Conservation (phyloP, 2,113 vertebrate genomes). For the Callocephalon fimbriatum region DNA sequence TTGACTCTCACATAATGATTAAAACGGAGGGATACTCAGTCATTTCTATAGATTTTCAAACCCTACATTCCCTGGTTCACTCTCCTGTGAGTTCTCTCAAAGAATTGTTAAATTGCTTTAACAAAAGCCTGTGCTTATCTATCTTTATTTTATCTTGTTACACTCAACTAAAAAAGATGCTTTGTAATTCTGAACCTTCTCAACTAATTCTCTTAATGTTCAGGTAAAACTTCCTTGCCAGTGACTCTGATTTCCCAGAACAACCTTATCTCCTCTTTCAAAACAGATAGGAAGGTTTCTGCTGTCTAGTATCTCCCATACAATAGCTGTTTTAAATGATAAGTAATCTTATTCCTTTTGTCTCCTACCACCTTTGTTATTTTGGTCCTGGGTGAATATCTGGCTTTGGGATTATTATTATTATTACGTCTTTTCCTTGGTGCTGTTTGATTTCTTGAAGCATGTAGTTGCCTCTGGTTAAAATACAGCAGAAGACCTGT, state of each 20-base stretch:
- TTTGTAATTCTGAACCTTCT: constrained; percentile 40
- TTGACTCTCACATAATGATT: neutral
- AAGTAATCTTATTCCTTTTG: constrained; percentile 43
- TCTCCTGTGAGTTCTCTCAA: neutral
- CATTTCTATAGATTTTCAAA: neutral
- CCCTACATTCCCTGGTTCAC: neutral
- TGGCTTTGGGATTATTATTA: neutral
- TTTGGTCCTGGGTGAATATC: constrained; percentile 3
- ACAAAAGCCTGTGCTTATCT: constrained; percentile 39
- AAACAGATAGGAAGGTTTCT: constrained; percentile 8
- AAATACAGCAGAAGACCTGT: neutral
- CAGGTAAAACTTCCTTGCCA: neutral
- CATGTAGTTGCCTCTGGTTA: neutral
- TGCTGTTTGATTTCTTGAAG: constrained; percentile 20
- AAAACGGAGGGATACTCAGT: neutral
- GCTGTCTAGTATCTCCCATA: neutral
- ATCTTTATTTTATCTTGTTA: constrained; percentile 22
- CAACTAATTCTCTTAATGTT: constrained; percentile 34
- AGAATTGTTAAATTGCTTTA: constrained; percentile 29
- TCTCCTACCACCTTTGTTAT: constrained; percentile 21
- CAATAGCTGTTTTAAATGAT: neutral
- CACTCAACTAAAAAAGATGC: neutral
- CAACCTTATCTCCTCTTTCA: constrained; percentile 26
- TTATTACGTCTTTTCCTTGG: neutral
- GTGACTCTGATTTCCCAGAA: constrained; percentile 23